These are phyloP conservation scores for Merluccius polli DNA, from an alignment of 2,797 vertebrate species.

Conservation along the genomic window DNA sequence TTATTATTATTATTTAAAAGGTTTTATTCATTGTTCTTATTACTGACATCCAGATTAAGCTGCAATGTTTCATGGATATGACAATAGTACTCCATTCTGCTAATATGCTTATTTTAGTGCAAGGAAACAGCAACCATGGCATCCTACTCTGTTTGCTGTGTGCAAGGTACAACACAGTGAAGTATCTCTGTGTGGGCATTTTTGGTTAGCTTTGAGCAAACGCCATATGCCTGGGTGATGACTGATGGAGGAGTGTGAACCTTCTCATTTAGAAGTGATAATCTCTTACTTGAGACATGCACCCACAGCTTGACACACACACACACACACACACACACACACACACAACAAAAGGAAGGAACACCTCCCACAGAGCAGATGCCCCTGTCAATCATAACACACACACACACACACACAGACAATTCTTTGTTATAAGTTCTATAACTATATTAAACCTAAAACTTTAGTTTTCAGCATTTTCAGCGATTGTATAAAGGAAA, in stretches of 20 bases:
- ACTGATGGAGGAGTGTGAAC: slow-evolving; percentile 40
- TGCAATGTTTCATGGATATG: not conserved
- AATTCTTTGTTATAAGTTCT: not conserved
- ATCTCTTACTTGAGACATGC: slow-evolving; percentile 22
- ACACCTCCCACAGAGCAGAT: slow-evolving; percentile 36
- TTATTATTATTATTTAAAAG: no score
- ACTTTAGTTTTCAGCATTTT: not conserved
- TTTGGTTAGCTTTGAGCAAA: slow-evolving; percentile 11
- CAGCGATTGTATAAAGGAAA: not conserved
- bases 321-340: slow-evolving; percentile 15
- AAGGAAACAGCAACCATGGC: not conserved
- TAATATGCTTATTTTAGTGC: not conserved
- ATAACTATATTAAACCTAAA: not conserved
- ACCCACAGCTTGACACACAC: slow-evolving; percentile 5
- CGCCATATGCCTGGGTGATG: slow-evolving; percentile 19
- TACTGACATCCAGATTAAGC: not conserved
- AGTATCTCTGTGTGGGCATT: not conserved
- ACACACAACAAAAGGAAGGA: slow-evolving; percentile 19
- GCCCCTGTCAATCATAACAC: slow-evolving; percentile 23
- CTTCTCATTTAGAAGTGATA: slow-evolving; percentile 48
- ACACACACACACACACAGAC: slow-evolving; percentile 1
- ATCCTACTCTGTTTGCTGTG: not conserved
- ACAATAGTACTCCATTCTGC: not conserved
- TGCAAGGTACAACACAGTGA: not conserved
- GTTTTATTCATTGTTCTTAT: not conserved